phyloP scores from a whole-genome alignment of 2,888 invertebrate genomes.

The Galeopsomyia nigrocyanea region DNA sequence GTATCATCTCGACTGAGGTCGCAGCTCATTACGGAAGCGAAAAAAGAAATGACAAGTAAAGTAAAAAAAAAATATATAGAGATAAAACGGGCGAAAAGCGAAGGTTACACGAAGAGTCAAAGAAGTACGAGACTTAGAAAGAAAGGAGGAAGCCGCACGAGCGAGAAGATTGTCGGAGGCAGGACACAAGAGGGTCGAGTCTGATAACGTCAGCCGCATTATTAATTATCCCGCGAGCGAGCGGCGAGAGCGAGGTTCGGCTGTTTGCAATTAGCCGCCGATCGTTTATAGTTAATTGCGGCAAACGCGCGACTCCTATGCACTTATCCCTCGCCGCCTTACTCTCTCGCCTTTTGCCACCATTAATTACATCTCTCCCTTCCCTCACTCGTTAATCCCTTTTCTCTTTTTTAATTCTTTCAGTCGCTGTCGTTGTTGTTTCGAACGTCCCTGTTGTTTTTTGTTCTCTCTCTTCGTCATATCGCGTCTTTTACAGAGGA shows the following conservation, averaged over 20 bases:
- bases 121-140: not conserved
- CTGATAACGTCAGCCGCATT: constrained; percentile 62
- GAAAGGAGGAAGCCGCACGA: not conserved
- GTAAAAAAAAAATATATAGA: constrained; percentile 1
- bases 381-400: constrained; percentile 37
- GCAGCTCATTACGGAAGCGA: constrained; percentile 37
- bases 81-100: constrained; percentile 39
- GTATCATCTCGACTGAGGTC: constrained; percentile 20
- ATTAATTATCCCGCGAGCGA: constrained; percentile 57
- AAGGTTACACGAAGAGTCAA: constrained; percentile 4
- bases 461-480: not conserved
- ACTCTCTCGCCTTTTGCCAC: constrained; percentile 42
- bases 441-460: not conserved
- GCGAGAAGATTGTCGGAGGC: constrained; percentile 31
- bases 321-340: constrained; percentile 49
- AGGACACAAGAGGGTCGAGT: constrained; percentile 43
- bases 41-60: not conserved
- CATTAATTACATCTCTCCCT: constrained; percentile 54
- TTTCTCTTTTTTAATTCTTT: constrained; percentile 14
- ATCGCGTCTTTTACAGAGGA: constrained; percentile 40
- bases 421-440: constrained; percentile 4
- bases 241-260: constrained; percentile 51
- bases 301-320: constrained; percentile 51
- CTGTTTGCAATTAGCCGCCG: constrained; percentile 63
- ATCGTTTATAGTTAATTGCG: constrained; percentile 63